A percentile compares a stretch with the other conserved stretches of the same genome.
phyloP scores from a whole-genome alignment of 2,113 vertebrate species.

The Eolophus roseicapilla region DNA sequence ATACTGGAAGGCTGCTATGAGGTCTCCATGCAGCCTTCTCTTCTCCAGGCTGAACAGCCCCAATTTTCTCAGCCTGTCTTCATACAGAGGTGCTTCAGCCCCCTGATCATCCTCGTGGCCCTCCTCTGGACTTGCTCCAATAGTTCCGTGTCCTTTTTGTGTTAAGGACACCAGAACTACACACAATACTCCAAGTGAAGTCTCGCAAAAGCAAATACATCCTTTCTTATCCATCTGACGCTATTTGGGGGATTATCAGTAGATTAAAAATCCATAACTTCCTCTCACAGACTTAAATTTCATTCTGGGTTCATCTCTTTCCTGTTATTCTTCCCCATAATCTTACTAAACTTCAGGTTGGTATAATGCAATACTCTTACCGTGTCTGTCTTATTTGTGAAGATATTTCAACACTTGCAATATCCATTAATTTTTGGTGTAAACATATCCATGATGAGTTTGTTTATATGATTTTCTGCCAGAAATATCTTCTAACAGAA shows the following conservation, averaged over 20 bases:
- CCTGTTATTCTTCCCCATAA: background rate
- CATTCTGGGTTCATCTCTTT: background rate
- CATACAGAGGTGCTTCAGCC: no score
- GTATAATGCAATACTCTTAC: background rate
- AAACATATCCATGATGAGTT: background rate
- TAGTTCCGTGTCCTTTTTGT: no score
- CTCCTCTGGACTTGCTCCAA: no score
- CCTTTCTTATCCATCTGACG: background rate
- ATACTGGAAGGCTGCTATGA: no score
- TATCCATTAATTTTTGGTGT: background rate
- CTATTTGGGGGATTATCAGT: background rate
- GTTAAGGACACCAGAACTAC: no score
- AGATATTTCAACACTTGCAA: background rate
- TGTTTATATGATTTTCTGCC: background rate
- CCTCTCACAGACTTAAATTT: background rate
- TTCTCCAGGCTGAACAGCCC: no score
- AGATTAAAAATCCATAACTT: background rate
- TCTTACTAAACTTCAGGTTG: background rate
- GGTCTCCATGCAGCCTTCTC: no score
- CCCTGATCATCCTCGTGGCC: no score
- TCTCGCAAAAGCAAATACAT: background rate
- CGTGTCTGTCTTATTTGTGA: background rate
- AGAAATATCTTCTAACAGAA: background rate
- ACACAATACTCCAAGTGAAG: no score
- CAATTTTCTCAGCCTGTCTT: no score